These are phyloP conservation scores for Theretra japonica DNA, from an alignment of 2,888 invertebrate species.

Conservation along the genomic window DNA sequence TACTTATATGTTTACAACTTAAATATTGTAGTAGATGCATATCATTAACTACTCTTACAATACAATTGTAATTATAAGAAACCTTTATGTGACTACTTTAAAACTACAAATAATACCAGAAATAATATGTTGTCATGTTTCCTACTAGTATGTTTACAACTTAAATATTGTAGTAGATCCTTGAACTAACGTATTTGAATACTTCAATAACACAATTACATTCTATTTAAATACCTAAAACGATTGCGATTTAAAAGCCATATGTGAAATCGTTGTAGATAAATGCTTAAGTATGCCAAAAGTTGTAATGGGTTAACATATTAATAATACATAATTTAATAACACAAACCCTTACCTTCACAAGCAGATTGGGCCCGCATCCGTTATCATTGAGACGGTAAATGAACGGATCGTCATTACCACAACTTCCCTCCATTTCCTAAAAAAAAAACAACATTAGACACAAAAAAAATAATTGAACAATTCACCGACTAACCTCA, in stretches of 20 bases:
- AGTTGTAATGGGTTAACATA: too few species aligned
- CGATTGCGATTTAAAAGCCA: too few species aligned
- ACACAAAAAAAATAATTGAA: constrained; percentile 6
- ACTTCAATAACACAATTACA: too few species aligned
- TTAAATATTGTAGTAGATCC: too few species aligned
- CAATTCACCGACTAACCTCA: constrained; percentile 10
- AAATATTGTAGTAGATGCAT: background rate
- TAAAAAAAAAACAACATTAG: constrained; percentile 29
- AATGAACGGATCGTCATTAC: constrained; percentile 88
- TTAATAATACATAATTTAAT: too few species aligned
- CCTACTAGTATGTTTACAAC: too few species aligned
- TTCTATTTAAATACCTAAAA: too few species aligned
- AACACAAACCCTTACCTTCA: constrained; percentile 83
- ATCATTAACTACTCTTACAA: background rate
- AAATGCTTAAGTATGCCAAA: background rate
- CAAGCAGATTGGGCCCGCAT: constrained; percentile 88
- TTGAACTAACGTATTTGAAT: too few species aligned
- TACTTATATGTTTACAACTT: too few species aligned
- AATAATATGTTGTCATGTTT: too few species aligned
- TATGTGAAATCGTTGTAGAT: background rate
- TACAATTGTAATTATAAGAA: background rate
- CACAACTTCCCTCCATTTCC: constrained; percentile 71
- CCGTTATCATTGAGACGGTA: constrained; percentile 91
- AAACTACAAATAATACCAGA: background rate
- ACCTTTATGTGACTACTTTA: background rate